A percentile compares a stretch with the other conserved stretches of the same genome.
These are phyloP conservation scores for Pagetopsis macropterus DNA, from an alignment of 2,797 vertebrate genomes.

Conservation along the genomic window DNA sequence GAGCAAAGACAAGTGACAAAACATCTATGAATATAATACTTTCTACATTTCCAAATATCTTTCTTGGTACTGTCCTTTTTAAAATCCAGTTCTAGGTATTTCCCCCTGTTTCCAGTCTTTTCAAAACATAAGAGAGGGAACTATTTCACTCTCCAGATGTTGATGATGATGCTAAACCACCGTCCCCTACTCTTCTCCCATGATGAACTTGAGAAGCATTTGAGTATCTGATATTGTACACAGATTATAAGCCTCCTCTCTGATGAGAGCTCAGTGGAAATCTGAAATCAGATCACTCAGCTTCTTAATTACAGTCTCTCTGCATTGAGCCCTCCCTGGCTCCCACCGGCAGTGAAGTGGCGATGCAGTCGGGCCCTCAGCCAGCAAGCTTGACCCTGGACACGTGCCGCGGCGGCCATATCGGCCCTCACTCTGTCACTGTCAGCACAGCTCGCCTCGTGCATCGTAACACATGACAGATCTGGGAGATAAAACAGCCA, in stretches of 20 bases:
- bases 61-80: background rate
- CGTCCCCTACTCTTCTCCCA: constrained; percentile 9
- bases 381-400: constrained; percentile 20
- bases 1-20: background rate
- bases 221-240: constrained; percentile 45
- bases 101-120: background rate
- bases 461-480: constrained; percentile 70
- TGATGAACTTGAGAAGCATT: constrained; percentile 47
- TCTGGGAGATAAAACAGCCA: constrained; percentile 76
- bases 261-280: constrained; percentile 65
- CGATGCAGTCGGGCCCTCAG: constrained; percentile 14
- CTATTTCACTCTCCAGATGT: constrained; percentile 28
- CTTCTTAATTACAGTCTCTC: constrained; percentile 74
- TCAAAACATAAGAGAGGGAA: background rate
- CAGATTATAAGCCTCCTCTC: constrained; percentile 70
- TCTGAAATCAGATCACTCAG: constrained; percentile 79
- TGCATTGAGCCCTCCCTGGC: constrained; percentile 52
- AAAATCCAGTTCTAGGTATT: background rate
- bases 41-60: background rate
- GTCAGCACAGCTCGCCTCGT: constrained; percentile 58
- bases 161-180: constrained; percentile 3
- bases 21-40: background rate
- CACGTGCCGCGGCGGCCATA: constrained; percentile 31
- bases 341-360: constrained; percentile 58
- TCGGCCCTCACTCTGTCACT: constrained; percentile 61